Evolutionary conservation across 1,140 invertebrate genomes (phyloP).

Genomic region (Littorina saxatilis): DNA sequence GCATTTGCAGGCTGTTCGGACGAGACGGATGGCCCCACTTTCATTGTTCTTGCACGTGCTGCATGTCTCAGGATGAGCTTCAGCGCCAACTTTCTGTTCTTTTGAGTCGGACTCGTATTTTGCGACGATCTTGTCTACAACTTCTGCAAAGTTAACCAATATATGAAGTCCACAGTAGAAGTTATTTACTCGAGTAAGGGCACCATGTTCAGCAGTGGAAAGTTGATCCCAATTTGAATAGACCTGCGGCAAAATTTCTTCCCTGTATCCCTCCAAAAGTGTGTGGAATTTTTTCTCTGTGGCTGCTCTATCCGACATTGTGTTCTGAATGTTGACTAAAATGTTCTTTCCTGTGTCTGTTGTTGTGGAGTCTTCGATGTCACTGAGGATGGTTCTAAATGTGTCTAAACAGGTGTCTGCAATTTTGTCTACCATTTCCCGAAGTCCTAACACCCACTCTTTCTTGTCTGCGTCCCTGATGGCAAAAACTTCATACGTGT

Average conservation of each 20-base stretch:
- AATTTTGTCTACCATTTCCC: slow-evolving; percentile 41
- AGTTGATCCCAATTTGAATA: slow-evolving; percentile 41
- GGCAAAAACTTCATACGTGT: slow-evolving; percentile 36
- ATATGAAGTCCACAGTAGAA: not conserved
- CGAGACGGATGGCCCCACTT: not conserved
- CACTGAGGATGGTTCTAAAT: not conserved
- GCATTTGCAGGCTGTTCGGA: not conserved
- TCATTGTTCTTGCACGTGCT: not conserved
- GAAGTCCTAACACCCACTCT: slow-evolving; percentile 42
- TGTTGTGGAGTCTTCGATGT: not conserved
- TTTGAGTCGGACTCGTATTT: not conserved
- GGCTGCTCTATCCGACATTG: slow-evolving; percentile 47
- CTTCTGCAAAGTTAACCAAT: not conserved
- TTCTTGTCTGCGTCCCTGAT: slow-evolving; percentile 35
- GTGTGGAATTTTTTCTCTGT: slow-evolving; percentile 45
- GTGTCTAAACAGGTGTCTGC: slow-evolving; percentile 30
- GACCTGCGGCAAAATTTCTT: slow-evolving; percentile 41
- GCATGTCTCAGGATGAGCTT: not conserved
- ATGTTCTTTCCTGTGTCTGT: slow-evolving; percentile 37
- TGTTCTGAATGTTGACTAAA: slow-evolving; percentile 46
- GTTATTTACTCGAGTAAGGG: not conserved
- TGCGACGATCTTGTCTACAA: not conserved
- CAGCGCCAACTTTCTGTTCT: not conserved
- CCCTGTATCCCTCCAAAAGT: slow-evolving; percentile 32
- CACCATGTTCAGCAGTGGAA: slow-evolving; percentile 21